Base-by-base conservation (phyloP, 2,113 vertebrate genomes). In the Leptobrachium ailaonicum region DNA sequence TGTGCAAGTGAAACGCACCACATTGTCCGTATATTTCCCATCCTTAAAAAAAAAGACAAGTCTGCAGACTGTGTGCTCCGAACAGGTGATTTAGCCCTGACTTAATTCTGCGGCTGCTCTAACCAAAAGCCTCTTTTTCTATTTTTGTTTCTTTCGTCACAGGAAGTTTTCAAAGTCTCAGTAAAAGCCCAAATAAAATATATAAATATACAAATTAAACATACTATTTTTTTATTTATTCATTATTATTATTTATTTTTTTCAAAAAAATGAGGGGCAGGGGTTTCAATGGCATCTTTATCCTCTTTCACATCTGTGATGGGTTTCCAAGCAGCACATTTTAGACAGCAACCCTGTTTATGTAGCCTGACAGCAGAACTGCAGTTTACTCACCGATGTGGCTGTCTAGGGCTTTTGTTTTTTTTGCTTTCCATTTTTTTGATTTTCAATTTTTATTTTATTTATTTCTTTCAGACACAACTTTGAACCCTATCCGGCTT, bases 401-500 rank as follows among this genome's bases (percentile, higher is more conserved):
- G 88, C 89, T 89, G 88, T 90, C 90, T 92, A 87, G 87, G 4
- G 4, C 47, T 50, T 50, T 50, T 5, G 47, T 50, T 87, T 88
- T 88, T 87, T 83, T 90, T 91, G 89, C 84, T 89, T 32, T 32
- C 20, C 20, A 32, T 32, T 32, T 32, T 32, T 32, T 32, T 32
- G 20, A 32, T 32, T 32, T 32, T 32, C 20, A 32, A 32, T 32
- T 32, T 32, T 32, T 32, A 86, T 58, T 58, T 58, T 58, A 10
- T 60, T 60, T 60, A 10, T 12, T 60, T 60, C 76, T 87, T 82
- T 91, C 85, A 77, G 87, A 85, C 88, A 92, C 90, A 94, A 94
- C 92, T 94, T 94, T 94, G 93, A 95, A 94, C 92, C 89, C 88
- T 83, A 84, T 93, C 93, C 92, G 93, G 92, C 90, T 95, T 89